These are phyloP conservation scores for Salvelinus fontinalis DNA, from an alignment of 2,113 vertebrate species.

Conservation along the genomic window DNA sequence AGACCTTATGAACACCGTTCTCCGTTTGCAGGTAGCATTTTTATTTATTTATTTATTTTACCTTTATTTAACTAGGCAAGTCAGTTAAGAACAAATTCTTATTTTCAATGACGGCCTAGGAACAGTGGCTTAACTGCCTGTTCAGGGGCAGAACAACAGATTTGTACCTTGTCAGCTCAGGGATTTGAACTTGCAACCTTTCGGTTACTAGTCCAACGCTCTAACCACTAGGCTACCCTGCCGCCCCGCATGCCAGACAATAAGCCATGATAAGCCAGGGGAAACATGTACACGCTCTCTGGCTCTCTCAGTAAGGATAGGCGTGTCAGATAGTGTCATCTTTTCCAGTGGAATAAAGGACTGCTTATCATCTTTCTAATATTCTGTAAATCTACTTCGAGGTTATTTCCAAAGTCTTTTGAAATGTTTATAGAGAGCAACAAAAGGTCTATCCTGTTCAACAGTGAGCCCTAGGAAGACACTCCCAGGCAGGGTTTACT, in stretches of 20 bases:
- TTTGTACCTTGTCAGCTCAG: too few species aligned
- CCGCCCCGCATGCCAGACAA: conserved; percentile 50
- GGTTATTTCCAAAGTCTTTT: neutral
- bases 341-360: conserved; percentile 33
- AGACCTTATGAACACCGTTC: conserved; percentile 46
- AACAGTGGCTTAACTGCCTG: too few species aligned
- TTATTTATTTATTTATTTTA: too few species aligned
- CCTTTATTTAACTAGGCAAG: too few species aligned
- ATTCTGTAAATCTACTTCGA: neutral
- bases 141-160: too few species aligned
- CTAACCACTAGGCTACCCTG: too few species aligned
- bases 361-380: neutral
- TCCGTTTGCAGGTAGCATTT: conserved; percentile 58
- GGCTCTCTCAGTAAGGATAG: conserved; percentile 38
- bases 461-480: conserved; percentile 8
- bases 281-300: conserved; percentile 37
- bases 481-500: conserved; percentile 30
- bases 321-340: conserved; percentile 42
- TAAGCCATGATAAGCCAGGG: conserved; percentile 48
- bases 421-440: neutral
- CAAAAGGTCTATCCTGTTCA: conserved; percentile 8
- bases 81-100: too few species aligned
- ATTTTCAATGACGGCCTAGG: too few species aligned
- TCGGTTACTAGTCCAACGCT: too few species aligned
- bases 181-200: too few species aligned